A percentile compares a stretch with the other conserved stretches of the same genome.
These are phyloP conservation scores for Serrognathus titanus DNA, from an alignment of 2,888 invertebrate genomes.

Conservation along the genomic window DNA sequence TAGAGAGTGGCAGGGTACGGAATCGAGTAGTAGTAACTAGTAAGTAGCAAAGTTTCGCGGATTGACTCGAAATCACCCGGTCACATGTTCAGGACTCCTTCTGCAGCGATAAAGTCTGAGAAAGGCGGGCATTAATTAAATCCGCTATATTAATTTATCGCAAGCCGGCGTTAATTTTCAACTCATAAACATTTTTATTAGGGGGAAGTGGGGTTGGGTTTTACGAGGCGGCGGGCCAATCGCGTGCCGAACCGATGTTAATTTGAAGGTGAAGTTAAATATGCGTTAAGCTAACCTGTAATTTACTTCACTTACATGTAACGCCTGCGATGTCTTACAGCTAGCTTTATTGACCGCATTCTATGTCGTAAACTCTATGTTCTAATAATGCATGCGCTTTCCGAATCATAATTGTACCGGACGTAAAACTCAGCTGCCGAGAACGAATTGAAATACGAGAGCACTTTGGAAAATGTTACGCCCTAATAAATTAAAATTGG, in stretches of 20 bases:
- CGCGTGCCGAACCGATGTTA: slow-evolving; percentile 20
- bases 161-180: slow-evolving; percentile 44
- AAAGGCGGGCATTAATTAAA: slow-evolving; percentile 42
- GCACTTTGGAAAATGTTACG: background rate
- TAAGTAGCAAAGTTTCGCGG: slow-evolving; percentile 2
- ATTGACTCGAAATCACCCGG: slow-evolving; percentile 1
- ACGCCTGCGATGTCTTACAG: background rate
- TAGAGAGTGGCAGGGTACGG: background rate
- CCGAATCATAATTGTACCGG: background rate
- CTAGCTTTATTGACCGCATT: background rate
- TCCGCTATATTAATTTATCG: slow-evolving; percentile 47
- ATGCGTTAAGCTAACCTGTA: slow-evolving; percentile 24
- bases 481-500: no score
- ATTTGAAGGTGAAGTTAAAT: slow-evolving; percentile 25
- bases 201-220: slow-evolving; percentile 26
- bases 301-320: slow-evolving; percentile 21
- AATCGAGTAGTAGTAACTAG: background rate
- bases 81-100: background rate
- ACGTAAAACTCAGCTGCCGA: background rate
- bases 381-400: background rate
- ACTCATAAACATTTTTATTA: slow-evolving; percentile 47
- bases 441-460: background rate
- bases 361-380: background rate
- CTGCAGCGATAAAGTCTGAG: background rate
- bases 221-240: slow-evolving; percentile 20